Conservation (phyloP, 1,140 invertebrate genomes). For the Neotoxoptera formosana region DNA sequence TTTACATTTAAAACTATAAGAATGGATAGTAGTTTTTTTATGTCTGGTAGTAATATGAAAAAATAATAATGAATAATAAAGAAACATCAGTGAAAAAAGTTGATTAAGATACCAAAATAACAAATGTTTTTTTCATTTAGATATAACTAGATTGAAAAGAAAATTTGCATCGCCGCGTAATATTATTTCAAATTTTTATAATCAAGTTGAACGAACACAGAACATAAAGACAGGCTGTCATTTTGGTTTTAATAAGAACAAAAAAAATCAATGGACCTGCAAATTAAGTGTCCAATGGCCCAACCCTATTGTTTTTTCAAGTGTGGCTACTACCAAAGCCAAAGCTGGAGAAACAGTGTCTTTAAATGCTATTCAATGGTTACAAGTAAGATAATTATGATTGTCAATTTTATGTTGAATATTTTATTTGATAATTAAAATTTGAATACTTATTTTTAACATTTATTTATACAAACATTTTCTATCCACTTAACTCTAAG, state of each 20-base stretch:
- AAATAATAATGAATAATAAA: background rate
- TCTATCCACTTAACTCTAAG: background rate
- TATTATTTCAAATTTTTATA: slow-evolving; percentile 45
- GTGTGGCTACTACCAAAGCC: slow-evolving; percentile 47
- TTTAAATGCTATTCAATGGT: slow-evolving; percentile 57
- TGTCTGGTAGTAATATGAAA: background rate
- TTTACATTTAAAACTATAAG: background rate
- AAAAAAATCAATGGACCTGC: slow-evolving; percentile 49
- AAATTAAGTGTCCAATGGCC: slow-evolving; percentile 56
- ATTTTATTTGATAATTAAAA: background rate
- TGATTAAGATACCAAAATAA: background rate
- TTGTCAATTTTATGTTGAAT: background rate
- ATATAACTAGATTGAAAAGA: slow-evolving; percentile 35
- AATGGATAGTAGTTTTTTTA: background rate
- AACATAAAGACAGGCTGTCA: slow-evolving; percentile 12
- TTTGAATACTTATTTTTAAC: background rate
- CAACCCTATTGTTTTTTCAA: slow-evolving; percentile 45
- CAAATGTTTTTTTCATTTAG: background rate
- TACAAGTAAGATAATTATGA: slow-evolving; percentile 49
- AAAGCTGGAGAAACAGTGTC: slow-evolving; percentile 53
- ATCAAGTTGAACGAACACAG: slow-evolving; percentile 32
- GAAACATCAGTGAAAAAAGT: background rate
- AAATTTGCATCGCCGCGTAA: slow-evolving; percentile 42
- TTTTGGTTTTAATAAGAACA: slow-evolving; percentile 42
- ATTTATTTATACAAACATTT: background rate